These are phyloP conservation scores for Zelleria hepariella DNA, from an alignment of 2,888 invertebrate genomes.

Conservation along the genomic window DNA sequence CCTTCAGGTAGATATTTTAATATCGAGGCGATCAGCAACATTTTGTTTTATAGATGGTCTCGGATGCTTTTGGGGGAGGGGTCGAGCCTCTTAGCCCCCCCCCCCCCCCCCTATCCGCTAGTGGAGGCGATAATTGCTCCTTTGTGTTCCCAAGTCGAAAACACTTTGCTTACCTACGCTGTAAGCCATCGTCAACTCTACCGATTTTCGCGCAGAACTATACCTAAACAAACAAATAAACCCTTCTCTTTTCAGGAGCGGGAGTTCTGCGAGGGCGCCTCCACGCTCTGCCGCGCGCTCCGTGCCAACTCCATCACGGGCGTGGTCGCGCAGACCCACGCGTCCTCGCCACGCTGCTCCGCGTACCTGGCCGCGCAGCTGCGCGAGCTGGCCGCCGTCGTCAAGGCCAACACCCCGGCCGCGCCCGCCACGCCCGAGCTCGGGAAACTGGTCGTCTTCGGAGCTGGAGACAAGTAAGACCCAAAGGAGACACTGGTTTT, in stretches of 20 bases:
- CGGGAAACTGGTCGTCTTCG: conserved; percentile 59
- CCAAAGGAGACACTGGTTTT: background rate
- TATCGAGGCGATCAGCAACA: too few species aligned
- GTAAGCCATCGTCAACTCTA: too few species aligned
- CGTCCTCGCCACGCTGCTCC: conserved; percentile 83
- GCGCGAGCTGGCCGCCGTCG: conserved; percentile 47
- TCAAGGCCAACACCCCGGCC: conserved; percentile 42
- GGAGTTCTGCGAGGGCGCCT: conserved; percentile 85
- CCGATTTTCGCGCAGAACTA: too few species aligned
- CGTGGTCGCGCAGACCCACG: conserved; percentile 83
- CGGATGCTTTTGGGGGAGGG: too few species aligned
- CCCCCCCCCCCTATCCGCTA: too few species aligned
- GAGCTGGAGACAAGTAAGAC: conserved; percentile 61
- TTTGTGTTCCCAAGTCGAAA: background rate
- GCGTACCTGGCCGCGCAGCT: conserved; percentile 80
- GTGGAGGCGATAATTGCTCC: background rate
- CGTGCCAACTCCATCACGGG: conserved; percentile 76
- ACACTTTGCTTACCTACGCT: too few species aligned
- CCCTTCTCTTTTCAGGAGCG: conserved; percentile 71
- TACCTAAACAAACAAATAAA: background rate
- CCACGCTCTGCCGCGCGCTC: conserved; percentile 79
- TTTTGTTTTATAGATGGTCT: too few species aligned
- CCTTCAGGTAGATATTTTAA: conserved; percentile 57
- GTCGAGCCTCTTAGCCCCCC: too few species aligned
- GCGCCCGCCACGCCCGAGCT: conserved; percentile 52